Evolutionary conservation across 53 echinoderm and acorn worm species (phyloP), one percentile per base, ranked within the genome.

Genomic region (Paracentrotus lividus): DNA sequence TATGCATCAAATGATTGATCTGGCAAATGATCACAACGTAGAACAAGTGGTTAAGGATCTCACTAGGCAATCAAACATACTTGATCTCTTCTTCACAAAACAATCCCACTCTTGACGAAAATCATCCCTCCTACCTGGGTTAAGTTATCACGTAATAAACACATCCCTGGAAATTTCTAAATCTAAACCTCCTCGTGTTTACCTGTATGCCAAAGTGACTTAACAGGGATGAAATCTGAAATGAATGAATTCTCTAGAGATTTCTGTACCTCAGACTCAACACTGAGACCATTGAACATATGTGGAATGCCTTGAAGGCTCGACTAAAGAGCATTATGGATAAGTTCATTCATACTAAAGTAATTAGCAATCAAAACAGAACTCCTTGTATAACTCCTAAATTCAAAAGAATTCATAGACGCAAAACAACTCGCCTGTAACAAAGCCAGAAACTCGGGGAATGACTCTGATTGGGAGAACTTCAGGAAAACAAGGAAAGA

Each of bases 401-500:
- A 33, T 3, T 69, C 38, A 69, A 69, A 69, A 8, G 72, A 13
- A 69, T 34, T 8, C 38, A 34, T 34, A 69, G 38, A 69, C 72
- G 72, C 20, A 69, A 77, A 64, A 67, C 67, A 31, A 20, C 31
- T n/a, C 13, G 23, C 47, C 33, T 88, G 40, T 15, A 88, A 88
- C 60, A 88, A 58, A 34, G 77, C 77, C 16, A 13, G 44, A 42
- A 38, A 36, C 42, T 77, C 77, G 4, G 59, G 88, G 59, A 61
- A 84, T 24, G 93, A 93, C 42, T 49, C 42, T 21, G 93, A 93
- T 60, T 93, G 93, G 93, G 85, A 84, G 31, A 57, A 27, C 78
- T 93, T 93, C 24, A 93, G 85, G 59, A 23, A 84, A 58, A 84
- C 60, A 1, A 84, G 93, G n/a, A 93, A 93, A 85, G 85, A 93